Evolutionary conservation across 2,113 vertebrate genomes (phyloP), one percentile per base, ranked within the genome.

Genomic region (Sinocyclocheilus rhinocerous): DNA sequence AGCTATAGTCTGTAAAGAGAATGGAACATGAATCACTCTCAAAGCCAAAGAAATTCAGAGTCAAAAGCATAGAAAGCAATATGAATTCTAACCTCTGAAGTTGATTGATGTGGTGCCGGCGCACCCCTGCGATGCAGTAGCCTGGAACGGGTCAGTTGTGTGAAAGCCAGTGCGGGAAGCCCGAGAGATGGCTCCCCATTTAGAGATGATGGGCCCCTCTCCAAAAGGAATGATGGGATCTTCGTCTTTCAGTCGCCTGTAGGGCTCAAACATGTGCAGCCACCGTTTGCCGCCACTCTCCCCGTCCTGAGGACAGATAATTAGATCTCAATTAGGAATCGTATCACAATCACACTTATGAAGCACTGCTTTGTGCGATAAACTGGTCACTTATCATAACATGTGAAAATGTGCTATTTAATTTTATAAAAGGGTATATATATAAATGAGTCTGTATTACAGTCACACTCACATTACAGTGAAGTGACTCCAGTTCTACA

Each of bases 211-310:
- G 13, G 97, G 98, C 69, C 97, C 97, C 73, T 99, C 97, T 0
- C 97, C 95, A 77, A 99, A 99, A 0, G 98, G 98, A 93, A 99
- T 99, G 91, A 99, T 99, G 24, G 98, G 97, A 87, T 99, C 98
- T 90, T 99, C 98, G 33, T 99, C 97, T 91, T 98, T 98, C 24
- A 95, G 90, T 59, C 97, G 95, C 70, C 96, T 93, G 91, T 97
- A 97, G 33, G 96, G 94, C 90, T 98, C 97, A 89, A 97, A 95
- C 1, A 96, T 94, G 87, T 96, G 96, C 57, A 97, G 95, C 95
- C 96, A 96, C 81, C 94, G 95, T 84, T 97, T 98, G 75, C 96
- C 92, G 20, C 95, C 93, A n/a, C 94, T 94, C 88, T 97, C 96
- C 90, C 96, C 77, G 78, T 98, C 96, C 97, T 98, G 45, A 18